Percentiles rank a stretch among this genome's conserved stretches.
phyloP scores from a whole-genome alignment of 2,113 vertebrate species.

The Dicrurus megarhynchus region DNA sequence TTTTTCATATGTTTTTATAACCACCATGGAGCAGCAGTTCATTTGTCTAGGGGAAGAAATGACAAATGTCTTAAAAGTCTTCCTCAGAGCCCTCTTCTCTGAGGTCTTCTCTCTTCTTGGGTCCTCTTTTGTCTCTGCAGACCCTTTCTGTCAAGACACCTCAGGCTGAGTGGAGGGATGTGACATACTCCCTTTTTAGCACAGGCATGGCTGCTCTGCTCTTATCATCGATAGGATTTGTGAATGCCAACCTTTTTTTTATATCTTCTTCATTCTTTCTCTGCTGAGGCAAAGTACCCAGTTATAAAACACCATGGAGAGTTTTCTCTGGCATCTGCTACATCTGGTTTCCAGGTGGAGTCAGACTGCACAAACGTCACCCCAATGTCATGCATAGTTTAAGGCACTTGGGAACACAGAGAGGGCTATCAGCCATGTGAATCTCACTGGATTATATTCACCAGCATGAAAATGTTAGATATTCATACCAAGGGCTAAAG shows the following conservation, averaged over 20 bases:
- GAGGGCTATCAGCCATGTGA: background rate
- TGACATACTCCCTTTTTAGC: background rate
- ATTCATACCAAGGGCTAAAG: background rate
- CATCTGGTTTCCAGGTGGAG: background rate
- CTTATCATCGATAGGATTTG: rapidly evolving
- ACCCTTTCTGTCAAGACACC: background rate
- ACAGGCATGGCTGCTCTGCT: background rate
- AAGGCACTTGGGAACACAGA: background rate
- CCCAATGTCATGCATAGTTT: rapidly evolving
- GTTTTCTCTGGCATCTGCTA: background rate
- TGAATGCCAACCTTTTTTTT: background rate
- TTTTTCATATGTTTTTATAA: background rate
- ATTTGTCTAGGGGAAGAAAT: background rate
- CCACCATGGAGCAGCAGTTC: background rate
- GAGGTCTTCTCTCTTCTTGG: no score
- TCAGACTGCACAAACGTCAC: background rate
- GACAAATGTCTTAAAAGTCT: background rate
- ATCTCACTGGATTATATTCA: background rate
- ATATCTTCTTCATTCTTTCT: background rate
- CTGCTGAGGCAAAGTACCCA: background rate
- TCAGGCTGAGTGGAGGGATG: background rate
- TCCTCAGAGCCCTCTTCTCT: background rate
- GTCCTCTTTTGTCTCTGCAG: background rate
- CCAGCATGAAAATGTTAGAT: background rate
- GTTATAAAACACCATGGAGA: rapidly evolving